A percentile compares a stretch with the other conserved stretches of the same genome.
Conservation (phyloP, 2,113 vertebrate species). For the Zosterops lateralis region DNA sequence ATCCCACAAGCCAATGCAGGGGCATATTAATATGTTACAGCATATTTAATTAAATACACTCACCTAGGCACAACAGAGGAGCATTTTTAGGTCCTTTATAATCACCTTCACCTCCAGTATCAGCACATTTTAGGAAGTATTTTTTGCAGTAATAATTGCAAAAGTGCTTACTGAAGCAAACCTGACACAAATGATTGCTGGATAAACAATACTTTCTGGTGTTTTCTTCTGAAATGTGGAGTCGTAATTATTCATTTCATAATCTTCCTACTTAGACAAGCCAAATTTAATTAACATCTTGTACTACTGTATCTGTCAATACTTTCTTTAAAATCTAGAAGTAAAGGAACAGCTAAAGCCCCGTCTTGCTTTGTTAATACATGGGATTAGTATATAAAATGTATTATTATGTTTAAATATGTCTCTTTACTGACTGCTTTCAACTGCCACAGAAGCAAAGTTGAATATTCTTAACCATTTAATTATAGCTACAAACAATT, state of each 20-base stretch:
- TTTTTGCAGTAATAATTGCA: neutral
- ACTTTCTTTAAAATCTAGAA: neutral
- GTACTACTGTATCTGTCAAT: neutral
- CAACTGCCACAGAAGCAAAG: neutral
- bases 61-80: neutral
- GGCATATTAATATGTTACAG: neutral
- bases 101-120: neutral
- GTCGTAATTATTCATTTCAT: neutral
- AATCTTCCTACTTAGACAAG: neutral
- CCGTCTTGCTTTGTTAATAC: neutral
- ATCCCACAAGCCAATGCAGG: neutral
- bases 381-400: neutral
- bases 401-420: neutral
- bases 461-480: neutral
- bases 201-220: neutral
- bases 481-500: neutral
- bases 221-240: neutral
- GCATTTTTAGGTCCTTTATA: neutral
- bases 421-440: neutral
- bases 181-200: neutral
- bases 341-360: neutral
- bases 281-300: conserved; percentile 7
- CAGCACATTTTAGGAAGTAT: neutral
- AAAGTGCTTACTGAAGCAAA: neutral
- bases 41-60: neutral